These are phyloP conservation scores for Drosophila pectinifera DNA, from an alignment of 1,140 invertebrate genomes.

Conservation along the genomic window DNA sequence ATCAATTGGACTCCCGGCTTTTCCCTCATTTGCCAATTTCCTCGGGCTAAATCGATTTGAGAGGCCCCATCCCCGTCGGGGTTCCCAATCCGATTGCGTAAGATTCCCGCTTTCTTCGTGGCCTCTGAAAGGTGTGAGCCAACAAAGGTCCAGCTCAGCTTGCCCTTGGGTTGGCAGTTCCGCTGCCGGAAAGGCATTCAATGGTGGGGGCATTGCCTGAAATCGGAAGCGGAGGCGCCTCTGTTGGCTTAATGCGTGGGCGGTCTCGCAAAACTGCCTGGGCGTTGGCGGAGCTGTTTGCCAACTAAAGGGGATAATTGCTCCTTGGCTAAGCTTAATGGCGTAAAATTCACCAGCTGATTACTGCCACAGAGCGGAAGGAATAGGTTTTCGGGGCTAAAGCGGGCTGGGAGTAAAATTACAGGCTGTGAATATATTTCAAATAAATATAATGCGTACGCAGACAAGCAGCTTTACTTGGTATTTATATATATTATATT, in stretches of 20 bases:
- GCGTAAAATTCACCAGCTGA: neutral
- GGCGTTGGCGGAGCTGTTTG: constrained; percentile 16
- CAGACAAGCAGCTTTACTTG: no score
- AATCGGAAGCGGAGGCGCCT: neutral
- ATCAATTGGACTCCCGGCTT: constrained; percentile 33
- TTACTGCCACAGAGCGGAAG: neutral
- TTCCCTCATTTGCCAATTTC: constrained; percentile 17
- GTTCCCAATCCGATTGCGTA: constrained; percentile 6
- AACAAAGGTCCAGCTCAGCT: constrained; percentile 10
- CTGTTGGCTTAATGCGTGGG: constrained; percentile 20
- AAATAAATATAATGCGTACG: no score
- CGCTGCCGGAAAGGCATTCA: constrained; percentile 28
- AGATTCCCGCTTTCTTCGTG: constrained; percentile 2
- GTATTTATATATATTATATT: no score
- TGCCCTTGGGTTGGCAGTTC: constrained; percentile 15
- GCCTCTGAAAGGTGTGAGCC: constrained; percentile 2
- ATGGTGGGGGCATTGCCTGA: constrained; percentile 1
- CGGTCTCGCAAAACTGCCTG: constrained; percentile 12
- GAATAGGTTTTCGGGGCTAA: neutral
- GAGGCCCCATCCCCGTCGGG: neutral
- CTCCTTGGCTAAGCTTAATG: constrained; percentile 14
- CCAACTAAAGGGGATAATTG: constrained; percentile 10
- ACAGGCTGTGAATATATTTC: neutral
- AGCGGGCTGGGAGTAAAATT: neutral
- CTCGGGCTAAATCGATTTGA: constrained; percentile 20